phyloP scores from a whole-genome alignment of 2,797 vertebrate species.

The Pangasius djambal region DNA sequence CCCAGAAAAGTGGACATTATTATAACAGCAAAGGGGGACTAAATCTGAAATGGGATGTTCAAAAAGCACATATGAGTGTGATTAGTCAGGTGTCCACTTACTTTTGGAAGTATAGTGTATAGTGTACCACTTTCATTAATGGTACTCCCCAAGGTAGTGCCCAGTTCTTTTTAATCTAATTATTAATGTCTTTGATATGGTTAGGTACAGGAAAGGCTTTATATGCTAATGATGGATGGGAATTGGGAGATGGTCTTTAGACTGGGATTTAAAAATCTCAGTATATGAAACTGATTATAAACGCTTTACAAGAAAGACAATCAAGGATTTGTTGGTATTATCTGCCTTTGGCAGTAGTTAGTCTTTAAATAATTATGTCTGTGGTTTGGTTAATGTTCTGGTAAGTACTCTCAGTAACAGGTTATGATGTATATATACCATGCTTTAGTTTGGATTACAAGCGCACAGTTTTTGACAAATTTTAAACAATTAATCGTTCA shows the following conservation, averaged over 20 bases:
- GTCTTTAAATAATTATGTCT: neutral
- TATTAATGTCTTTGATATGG: neutral
- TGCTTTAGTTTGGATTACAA: neutral
- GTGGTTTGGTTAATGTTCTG: neutral
- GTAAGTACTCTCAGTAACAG: neutral
- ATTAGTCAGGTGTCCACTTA: neutral
- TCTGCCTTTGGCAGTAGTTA: neutral
- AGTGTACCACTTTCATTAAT: too few relatives aligned
- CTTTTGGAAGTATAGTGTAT: neutral
- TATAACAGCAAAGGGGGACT: neutral
- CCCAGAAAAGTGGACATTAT: neutral
- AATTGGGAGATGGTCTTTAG: neutral
- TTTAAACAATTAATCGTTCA: neutral
- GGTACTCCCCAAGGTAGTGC: neutral
- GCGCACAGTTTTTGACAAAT: neutral
- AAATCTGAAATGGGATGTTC: neutral
- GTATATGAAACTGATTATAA: neutral
- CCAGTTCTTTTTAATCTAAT: neutral
- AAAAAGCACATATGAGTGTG: neutral
- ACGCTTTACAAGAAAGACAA: neutral
- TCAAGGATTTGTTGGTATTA: neutral
- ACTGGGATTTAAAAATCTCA: neutral
- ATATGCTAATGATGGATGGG: neutral
- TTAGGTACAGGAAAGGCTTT: neutral
- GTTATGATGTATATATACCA: neutral